Conservation (phyloP, 1,140 invertebrate species). For the Notospermus geniculatus region DNA sequence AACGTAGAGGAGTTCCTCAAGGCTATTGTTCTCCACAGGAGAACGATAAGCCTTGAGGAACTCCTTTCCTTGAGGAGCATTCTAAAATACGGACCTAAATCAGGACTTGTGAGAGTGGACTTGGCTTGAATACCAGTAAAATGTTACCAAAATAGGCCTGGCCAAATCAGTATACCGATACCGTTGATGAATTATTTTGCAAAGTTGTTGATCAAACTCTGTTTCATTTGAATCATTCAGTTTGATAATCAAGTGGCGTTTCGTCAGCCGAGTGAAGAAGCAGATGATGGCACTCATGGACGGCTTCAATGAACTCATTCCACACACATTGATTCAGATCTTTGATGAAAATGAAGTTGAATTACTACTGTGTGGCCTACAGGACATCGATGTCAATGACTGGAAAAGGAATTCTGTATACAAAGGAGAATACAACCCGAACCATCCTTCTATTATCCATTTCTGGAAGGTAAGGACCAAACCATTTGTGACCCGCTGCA, state of each 20-base stretch:
- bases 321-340: conserved; percentile 86
- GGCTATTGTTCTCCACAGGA: too few species aligned
- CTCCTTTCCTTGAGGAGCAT: too few species aligned
- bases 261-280: conserved; percentile 88
- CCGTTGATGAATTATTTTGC: too few species aligned
- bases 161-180: too few species aligned
- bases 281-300: conserved; percentile 96
- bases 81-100: too few species aligned
- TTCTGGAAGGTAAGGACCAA: conserved; percentile 81
- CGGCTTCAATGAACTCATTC: conserved; percentile 91
- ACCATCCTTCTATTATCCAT: conserved; percentile 95
- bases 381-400: conserved; percentile 97
- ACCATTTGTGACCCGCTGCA: too few species aligned
- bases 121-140: too few species aligned
- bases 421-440: conserved; percentile 96
- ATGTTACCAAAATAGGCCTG: too few species aligned
- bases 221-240: conserved; percentile 60
- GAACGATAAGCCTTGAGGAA: too few species aligned
- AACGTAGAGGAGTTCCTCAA: too few species aligned
- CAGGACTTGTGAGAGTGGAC: too few species aligned
- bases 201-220: too few species aligned
- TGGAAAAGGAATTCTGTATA: conserved; percentile 96
- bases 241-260: conserved; percentile 94
- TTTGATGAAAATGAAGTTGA: conserved; percentile 98
- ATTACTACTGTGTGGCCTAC: conserved; percentile 96